Percentiles rank a stretch among this genome's conserved stretches.
Conservation (phyloP, 2,113 vertebrate genomes). For the Zootoca vivipara region DNA sequence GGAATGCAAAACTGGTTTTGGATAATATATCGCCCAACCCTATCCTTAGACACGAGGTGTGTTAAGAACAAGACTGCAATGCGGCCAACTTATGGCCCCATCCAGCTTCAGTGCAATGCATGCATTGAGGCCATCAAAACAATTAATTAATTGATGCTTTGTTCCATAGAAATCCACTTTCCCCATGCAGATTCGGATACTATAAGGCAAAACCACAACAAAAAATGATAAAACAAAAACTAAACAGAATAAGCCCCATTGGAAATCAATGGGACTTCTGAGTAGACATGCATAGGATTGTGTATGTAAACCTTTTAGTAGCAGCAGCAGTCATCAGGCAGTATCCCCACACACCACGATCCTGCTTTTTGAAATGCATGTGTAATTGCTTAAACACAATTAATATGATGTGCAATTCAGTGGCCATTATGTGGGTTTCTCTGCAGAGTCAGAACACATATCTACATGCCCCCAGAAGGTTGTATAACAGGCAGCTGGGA, state of each 20-base stretch:
- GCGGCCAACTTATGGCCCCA: neutral
- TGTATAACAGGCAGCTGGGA: neutral
- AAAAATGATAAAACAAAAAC: neutral
- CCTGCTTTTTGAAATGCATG: too few relatives aligned
- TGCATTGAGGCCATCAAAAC: neutral
- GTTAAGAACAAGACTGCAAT: neutral
- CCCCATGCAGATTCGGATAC: too few relatives aligned
- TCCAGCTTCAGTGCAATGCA: neutral
- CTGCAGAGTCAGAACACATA: neutral
- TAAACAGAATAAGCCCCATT: neutral
- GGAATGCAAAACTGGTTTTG: too few relatives aligned
- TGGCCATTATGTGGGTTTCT: neutral
- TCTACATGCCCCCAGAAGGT: neutral
- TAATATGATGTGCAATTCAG: too few relatives aligned
- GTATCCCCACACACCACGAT: too few relatives aligned
- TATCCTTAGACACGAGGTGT: neutral
- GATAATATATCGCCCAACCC: too few relatives aligned
- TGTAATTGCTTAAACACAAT: too few relatives aligned
- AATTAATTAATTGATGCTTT: neutral
- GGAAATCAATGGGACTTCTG: too few relatives aligned
- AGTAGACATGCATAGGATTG: neutral
- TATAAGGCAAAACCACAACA: neutral
- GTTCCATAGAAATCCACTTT: neutral
- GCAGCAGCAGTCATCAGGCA: neutral
- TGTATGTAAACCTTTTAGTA: neutral